Base-by-base conservation (phyloP, 2,797 vertebrate genomes). In the Ara ararauna region DNA sequence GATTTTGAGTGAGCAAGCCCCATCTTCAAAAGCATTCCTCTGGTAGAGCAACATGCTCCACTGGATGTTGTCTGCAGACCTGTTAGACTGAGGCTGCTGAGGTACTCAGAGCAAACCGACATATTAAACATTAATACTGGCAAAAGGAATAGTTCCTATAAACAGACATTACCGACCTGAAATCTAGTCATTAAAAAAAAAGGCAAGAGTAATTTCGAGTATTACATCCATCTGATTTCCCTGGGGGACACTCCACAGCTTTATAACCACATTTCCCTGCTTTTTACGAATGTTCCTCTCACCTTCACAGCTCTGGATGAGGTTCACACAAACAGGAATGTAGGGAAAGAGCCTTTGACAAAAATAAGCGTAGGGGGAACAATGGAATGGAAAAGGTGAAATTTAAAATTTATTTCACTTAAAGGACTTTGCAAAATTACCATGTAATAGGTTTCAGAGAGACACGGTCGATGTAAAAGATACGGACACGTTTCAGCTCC, bases 1-100 rank as follows among this genome's bases (percentile, higher is more conserved):
- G 74, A 93, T 96, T 93, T 91, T 0, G 9, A 93, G 80, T 17
- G 87, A 93, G 83, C 1, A 30, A 96, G 65, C 47, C 67, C n/a
- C 83, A 60, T 92, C 93, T 90, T 96, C 96, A 95, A 93, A 94
- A 93, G 92, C 94, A 94, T 96, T 93, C 95, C 83, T 96, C 80
- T 62, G 77, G 50, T 75, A 90, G 48, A 82, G 88, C 85, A 91
- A 66, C 71, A 70, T 70, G 92, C 77, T 90, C 80, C 67, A 44
- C 67, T 60, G 75, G 86, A 81, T 93, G 85, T 87, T 1, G 0
- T 64, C 83, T 76, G 91, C 81, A 70, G 88, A 70, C 64, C 86
- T 79, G 71, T 79, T 84, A 78, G 83, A 44, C 22, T 5, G 70
- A 91, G 77, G 71, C 71, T 70, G 76, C 62, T 56, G 64, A 79